Evolutionary conservation across 2,888 invertebrate genomes (phyloP).

Genomic region (Drymonia ruficornis): DNA sequence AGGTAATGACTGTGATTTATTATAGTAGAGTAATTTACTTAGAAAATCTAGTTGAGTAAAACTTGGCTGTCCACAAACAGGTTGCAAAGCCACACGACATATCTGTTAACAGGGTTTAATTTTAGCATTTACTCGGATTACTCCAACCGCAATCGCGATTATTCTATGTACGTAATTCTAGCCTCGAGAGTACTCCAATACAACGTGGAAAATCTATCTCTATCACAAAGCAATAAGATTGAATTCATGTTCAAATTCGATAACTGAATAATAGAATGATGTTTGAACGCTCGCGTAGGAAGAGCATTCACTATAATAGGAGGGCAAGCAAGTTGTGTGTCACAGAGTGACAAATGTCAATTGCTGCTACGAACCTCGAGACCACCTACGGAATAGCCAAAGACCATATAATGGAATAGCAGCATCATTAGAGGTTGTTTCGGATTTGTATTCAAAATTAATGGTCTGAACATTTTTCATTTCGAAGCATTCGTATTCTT

Average conservation of each 20-base stretch:
- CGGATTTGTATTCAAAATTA: constrained; percentile 17
- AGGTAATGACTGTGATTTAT: background rate
- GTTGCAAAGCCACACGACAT: constrained; percentile 42
- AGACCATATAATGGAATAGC: too few species aligned
- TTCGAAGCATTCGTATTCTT: background rate
- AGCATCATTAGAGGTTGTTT: constrained; percentile 14
- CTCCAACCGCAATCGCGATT: constrained; percentile 59
- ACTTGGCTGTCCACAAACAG: constrained; percentile 24
- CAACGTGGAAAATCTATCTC: constrained; percentile 29
- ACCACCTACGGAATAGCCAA: constrained; percentile 53
- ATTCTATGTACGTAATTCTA: constrained; percentile 54
- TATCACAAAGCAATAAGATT: constrained; percentile 34
- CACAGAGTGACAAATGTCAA: constrained; percentile 51
- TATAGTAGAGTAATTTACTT: background rate
- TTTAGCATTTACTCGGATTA: constrained; percentile 63
- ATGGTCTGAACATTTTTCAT: background rate
- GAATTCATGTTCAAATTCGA: constrained; percentile 24
- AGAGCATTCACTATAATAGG: constrained; percentile 48
- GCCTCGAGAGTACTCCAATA: constrained; percentile 38
- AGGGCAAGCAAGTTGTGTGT: constrained; percentile 46
- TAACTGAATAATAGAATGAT: constrained; percentile 33
- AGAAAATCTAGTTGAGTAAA: background rate
- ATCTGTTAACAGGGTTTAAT: constrained; percentile 54
- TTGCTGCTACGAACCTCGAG: constrained; percentile 36
- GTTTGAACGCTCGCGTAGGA: constrained; percentile 48